These are phyloP conservation scores for Miichthys miiuy DNA, from an alignment of 2,797 vertebrate genomes.

Conservation along the genomic window DNA sequence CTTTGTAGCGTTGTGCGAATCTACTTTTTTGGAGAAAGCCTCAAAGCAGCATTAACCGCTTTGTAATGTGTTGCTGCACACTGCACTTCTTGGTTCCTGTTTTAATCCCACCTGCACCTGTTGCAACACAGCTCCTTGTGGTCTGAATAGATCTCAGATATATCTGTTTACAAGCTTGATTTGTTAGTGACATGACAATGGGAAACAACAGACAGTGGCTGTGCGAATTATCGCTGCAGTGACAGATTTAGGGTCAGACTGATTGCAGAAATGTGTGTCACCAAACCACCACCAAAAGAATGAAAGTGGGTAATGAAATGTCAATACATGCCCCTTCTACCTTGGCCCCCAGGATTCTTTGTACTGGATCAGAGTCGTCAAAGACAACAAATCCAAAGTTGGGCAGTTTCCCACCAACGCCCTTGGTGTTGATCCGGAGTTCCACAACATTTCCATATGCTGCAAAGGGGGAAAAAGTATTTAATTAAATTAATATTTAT, in stretches of 20 bases:
- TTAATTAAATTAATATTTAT: not conserved
- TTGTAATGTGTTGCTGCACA: not conserved
- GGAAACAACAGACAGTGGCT: not conserved
- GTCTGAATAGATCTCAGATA: not conserved
- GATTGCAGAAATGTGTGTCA: slow-evolving; percentile 39
- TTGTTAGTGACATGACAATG: not conserved
- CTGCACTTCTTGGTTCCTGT: not conserved
- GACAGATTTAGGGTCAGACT: not conserved
- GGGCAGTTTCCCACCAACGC: slow-evolving; percentile 95
- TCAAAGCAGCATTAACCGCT: not conserved
- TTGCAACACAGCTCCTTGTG: not conserved
- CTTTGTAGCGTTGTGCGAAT: too few relatives aligned
- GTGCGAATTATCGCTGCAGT: not conserved
- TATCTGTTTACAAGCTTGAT: not conserved
- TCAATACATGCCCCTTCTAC: slow-evolving; percentile 85
- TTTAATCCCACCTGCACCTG: not conserved
- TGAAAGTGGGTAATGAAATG: slow-evolving; percentile 76
- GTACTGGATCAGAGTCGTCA: slow-evolving; percentile 96
- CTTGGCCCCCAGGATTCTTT: slow-evolving; percentile 97
- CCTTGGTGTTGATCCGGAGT: slow-evolving; percentile 98
- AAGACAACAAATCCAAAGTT: slow-evolving; percentile 99
- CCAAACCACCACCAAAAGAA: slow-evolving; percentile 73
- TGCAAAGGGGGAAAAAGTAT: slow-evolving; percentile 58
- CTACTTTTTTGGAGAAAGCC: too few relatives aligned
- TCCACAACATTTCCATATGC: slow-evolving; percentile 97